Conservation (phyloP, 35 echinoderm and acorn worm genomes). For the Ophioderma brevispina region DNA sequence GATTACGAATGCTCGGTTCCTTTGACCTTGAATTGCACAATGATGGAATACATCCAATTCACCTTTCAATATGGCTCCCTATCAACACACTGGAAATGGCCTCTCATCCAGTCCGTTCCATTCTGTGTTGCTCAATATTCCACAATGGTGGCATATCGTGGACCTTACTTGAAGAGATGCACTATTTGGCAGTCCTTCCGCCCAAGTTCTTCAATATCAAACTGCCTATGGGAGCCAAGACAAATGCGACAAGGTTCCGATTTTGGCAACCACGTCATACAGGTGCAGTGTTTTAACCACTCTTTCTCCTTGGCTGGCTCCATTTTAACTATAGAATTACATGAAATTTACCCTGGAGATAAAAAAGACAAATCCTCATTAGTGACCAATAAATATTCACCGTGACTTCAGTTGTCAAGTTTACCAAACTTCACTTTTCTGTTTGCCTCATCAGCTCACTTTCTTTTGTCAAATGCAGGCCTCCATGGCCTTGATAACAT, state of each 20-base stretch:
- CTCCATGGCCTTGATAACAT: conserved; percentile 80
- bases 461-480: neutral
- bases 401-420: no score
- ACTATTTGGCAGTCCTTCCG: conserved; percentile 5
- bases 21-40: conserved; percentile 57
- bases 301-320: no score
- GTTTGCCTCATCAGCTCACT: no score
- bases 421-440: no score
- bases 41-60: conserved; percentile 94
- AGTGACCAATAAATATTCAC: no score
- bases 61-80: conserved; percentile 81
- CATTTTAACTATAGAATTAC: no score
- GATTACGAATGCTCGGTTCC: conserved; percentile 76
- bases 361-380: no score
- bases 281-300: conserved; percentile 1
- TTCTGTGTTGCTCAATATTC: conserved; percentile 82
- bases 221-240: conserved; percentile 61
- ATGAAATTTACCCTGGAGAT: no score
- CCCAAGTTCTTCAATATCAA: conserved; percentile 67
- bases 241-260: conserved; percentile 76
- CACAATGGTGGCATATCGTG: conserved; percentile 90
- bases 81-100: conserved; percentile 4
- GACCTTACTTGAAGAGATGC: conserved; percentile 69
- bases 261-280: conserved; percentile 87
- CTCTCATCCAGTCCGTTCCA: conserved; percentile 4